Conservation (phyloP, 1,140 invertebrate genomes). For the Matsumurasca onukii region DNA sequence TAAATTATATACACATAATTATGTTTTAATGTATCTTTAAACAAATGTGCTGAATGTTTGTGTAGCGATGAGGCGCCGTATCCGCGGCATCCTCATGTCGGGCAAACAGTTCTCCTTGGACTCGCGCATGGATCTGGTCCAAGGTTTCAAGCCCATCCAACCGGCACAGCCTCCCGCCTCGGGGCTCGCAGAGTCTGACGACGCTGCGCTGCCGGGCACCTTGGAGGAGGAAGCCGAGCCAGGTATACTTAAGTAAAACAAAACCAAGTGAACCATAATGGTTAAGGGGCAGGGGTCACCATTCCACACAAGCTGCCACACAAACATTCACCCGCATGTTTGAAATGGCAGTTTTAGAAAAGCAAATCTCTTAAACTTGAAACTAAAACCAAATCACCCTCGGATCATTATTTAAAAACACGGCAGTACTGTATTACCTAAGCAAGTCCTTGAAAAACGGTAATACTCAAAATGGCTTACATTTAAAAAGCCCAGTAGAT, state of each 20-base stretch:
- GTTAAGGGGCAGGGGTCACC: no score
- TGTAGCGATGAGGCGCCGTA: constrained; percentile 78
- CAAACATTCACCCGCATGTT: no score
- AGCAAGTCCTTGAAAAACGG: no score
- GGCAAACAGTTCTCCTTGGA: constrained; percentile 90
- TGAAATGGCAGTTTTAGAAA: neutral
- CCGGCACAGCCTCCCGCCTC: neutral
- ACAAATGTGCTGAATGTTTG: no score
- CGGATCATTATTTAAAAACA: no score
- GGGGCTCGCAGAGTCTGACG: no score
- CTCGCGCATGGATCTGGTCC: constrained; percentile 88
- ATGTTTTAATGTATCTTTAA: no score
- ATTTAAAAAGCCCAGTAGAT: neutral
- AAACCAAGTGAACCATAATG: neutral
- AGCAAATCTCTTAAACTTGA: no score
- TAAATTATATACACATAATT: no score
- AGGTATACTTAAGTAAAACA: neutral
- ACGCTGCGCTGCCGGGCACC: neutral
- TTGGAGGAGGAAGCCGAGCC: constrained; percentile 7
- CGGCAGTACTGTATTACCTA: no score
- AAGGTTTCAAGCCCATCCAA: constrained; percentile 49
- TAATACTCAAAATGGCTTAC: neutral
- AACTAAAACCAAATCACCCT: no score
- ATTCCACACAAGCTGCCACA: no score
- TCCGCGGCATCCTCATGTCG: constrained; percentile 82